Conservation (phyloP, 2,113 vertebrate species). For the Xerus inauris region DNA sequence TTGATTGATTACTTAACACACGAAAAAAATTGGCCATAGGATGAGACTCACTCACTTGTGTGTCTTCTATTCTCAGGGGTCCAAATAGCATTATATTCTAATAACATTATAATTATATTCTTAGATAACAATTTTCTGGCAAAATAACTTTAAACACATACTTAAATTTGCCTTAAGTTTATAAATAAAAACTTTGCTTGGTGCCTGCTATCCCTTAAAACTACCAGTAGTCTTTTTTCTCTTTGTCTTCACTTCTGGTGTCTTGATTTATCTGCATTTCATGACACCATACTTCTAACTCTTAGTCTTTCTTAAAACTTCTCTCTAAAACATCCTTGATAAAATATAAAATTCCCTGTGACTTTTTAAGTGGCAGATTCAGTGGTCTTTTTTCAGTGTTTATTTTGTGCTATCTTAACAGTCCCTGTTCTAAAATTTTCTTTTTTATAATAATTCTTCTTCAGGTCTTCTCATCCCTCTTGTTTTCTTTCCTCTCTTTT, state of each 20-base stretch:
- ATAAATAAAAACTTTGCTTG: neutral
- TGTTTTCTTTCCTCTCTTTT: neutral
- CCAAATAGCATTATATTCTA: constrained; percentile 29
- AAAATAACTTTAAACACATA: constrained; percentile 42
- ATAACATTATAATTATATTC: neutral
- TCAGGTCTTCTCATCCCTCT: neutral
- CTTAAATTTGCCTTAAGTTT: neutral
- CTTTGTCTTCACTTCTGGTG: neutral
- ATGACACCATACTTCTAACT: neutral
- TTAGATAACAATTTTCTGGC: constrained; percentile 18
- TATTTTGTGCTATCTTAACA: neutral
- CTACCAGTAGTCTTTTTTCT: neutral
- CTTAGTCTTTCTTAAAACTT: constrained; percentile 8
- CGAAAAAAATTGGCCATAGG: neutral
- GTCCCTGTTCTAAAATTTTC: neutral
- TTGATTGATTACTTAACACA: neutral
- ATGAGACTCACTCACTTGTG: neutral
- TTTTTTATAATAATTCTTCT: neutral
- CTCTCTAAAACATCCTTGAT: neutral
- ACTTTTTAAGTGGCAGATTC: neutral
- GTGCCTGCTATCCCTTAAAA: neutral
- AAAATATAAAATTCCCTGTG: neutral
- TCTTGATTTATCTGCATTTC: neutral
- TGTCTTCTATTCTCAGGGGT: neutral
- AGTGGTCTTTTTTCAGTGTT: neutral